A percentile compares a stretch with the other conserved stretches of the same genome.
phyloP scores from a whole-genome alignment of 1,140 invertebrate species.

The Mercenaria mercenaria region DNA sequence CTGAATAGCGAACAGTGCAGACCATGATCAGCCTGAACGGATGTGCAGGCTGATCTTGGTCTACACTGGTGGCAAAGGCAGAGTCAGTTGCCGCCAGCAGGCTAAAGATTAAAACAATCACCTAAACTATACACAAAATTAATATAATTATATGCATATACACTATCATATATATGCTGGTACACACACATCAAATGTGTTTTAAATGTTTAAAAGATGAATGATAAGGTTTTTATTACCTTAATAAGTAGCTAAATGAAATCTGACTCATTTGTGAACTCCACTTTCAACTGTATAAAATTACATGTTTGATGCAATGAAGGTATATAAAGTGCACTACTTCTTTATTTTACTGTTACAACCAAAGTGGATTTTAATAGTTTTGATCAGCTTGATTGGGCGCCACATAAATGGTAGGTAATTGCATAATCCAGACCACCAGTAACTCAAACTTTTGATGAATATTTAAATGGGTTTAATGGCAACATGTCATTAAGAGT shows the following conservation, averaged over 20 bases:
- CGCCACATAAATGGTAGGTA: background rate
- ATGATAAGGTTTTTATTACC: background rate
- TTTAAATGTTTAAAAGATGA: background rate
- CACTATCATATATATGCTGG: too few species aligned
- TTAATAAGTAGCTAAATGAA: background rate
- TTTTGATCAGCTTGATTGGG: background rate
- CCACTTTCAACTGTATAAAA: background rate
- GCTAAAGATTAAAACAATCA: too few species aligned
- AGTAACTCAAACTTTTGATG: background rate
- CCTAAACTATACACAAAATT: too few species aligned
- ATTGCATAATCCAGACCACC: background rate
- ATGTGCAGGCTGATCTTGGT: too few species aligned
- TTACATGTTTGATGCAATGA: background rate
- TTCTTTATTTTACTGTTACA: background rate
- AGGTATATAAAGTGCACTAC: background rate
- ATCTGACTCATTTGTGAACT: background rate
- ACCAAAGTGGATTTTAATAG: background rate
- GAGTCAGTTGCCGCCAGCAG: too few species aligned
- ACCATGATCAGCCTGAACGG: too few species aligned
- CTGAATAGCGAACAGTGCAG: too few species aligned
- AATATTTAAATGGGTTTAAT: too few species aligned
- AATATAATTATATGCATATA: too few species aligned
- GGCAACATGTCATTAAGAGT: too few species aligned
- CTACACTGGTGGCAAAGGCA: too few species aligned
- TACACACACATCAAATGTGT: background rate